Conservation (phyloP, 2,797 vertebrate genomes). For the Margarornis squamiger region DNA sequence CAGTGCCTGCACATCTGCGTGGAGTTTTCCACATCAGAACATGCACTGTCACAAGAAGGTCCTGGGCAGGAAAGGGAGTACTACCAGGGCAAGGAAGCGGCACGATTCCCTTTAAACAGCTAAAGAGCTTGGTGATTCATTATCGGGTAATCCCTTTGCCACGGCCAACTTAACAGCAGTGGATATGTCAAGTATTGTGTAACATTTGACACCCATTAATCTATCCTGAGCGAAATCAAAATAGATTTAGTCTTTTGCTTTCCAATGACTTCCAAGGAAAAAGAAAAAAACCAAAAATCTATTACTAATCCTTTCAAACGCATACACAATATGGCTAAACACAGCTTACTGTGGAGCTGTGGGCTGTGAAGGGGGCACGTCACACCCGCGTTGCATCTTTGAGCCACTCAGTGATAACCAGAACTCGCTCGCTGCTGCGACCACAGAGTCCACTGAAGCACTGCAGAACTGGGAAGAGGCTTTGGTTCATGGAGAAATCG, state of each 20-base stretch:
- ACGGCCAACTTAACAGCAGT: constrained; percentile 32
- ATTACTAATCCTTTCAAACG: constrained; percentile 14
- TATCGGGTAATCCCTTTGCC: constrained; percentile 52
- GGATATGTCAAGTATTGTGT: constrained; percentile 31
- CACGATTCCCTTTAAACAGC: background rate
- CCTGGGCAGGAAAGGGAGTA: background rate
- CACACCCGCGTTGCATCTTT: background rate
- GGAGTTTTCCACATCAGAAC: constrained; percentile 50
- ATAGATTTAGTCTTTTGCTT: constrained; percentile 23
- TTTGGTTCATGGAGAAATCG: background rate
- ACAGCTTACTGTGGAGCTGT: background rate
- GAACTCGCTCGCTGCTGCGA: background rate
- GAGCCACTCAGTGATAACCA: background rate
- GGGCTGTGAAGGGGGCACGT: background rate
- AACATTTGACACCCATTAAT: constrained; percentile 34
- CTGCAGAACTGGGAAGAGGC: background rate
- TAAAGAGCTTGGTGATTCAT: constrained; percentile 36
- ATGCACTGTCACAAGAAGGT: background rate
- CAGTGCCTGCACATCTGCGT: constrained; percentile 40
- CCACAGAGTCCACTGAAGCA: background rate
- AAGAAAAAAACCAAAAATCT: background rate
- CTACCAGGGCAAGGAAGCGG: background rate
- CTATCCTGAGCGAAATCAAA: constrained; percentile 24
- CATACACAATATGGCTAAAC: background rate
- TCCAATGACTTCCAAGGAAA: constrained; percentile 11